Base-by-base conservation (phyloP, 1,140 invertebrate species). In the Dryas iulia region DNA sequence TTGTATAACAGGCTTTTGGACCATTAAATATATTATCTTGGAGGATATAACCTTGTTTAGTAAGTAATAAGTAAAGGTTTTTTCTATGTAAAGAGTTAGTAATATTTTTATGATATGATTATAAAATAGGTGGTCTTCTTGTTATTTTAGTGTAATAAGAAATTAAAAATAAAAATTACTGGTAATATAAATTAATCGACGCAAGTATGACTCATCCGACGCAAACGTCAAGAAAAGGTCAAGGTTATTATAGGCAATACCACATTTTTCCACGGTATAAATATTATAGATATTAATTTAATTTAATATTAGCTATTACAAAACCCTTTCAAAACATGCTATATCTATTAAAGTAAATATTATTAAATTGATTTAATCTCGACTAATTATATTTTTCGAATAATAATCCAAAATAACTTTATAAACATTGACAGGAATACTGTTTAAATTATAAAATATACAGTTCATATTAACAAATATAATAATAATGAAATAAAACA, bases 201-300 rank as follows among this genome's bases (percentile, higher is more conserved):
- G 39, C 31, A 35, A 58, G 7, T 24, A 52, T 64, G 61, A 64
- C 56, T 59, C 67, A 69, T 18, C 28, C 65, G 25, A 56, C 25
- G 63, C 58, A 59, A 52, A 57, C 54, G 60, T 63, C 18, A 53
- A 24, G 52, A 74, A 72, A 77, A 77, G 72, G 73, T 77, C 69
- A 77, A 77, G 75, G 75, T 69, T 64, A 24, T n/a, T 35, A 64
- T 74, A 67, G 63, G 65, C 64, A 66, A 66, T 60, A 62, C n/a
- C 39, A 66, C 59, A 31, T 56, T 60, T 59, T 39, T 26, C 56
- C 33, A 39, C n/a, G 5, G 14, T 39, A 39, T 39, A 39, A 39
- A 39, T 39, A 39, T 39, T 14, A n/a, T 5, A 39, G 14, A 39
- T 39, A 39, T 14, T 1, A 6, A 39, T 14, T 8, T n/a, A 18